Evolutionary conservation across 2,113 vertebrate genomes (phyloP), one percentile per base, ranked within the genome.

Genomic region (Varanus komodoensis): DNA sequence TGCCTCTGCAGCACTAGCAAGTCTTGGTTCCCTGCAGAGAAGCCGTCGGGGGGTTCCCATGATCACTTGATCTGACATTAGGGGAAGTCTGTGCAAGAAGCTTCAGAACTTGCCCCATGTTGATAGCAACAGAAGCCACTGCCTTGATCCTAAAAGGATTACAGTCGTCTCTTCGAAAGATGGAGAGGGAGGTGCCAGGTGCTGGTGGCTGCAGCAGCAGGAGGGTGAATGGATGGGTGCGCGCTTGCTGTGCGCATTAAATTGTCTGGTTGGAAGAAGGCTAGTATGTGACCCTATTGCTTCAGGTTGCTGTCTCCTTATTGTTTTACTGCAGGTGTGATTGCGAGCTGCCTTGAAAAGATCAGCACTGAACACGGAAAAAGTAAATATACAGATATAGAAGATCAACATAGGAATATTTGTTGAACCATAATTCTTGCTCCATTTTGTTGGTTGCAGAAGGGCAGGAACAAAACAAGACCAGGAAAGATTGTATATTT

Each of bases 221-320:
- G 34, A 15, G 21, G 82, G 48, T 34, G 44, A 25, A 83, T 11
- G 38, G 38, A 44, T 44, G 38, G 38, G 38, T 44, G 38, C 38
- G 1, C 38, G 3, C 80, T 23, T 69, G 25, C 67, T 54, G 27
- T 8, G 23, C 17, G 23, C n/a, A 92, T 71, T 84, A 86, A 68
- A 80, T 75, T 44, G 78, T 50, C 34, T 86, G 4, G 15, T 0
- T 8, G 0, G 21, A 73, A 44, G 74, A 54, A 61, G 85, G 61
- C 84, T 83, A 0, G 0, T 73, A 71, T 75, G 57, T 61, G 61
- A 1, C 0, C 9, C n/a, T 86, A 8, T 21, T 29, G 68, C 0
- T 0, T 0, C 21, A 27, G 48, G 67, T 1, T 0, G 21, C 44
- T 29, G 27, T 69, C 4, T 44, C 68, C 74, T 50, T 38, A 64